phyloP scores from a whole-genome alignment of 2,888 invertebrate genomes.

The Luperina nickerlii region DNA sequence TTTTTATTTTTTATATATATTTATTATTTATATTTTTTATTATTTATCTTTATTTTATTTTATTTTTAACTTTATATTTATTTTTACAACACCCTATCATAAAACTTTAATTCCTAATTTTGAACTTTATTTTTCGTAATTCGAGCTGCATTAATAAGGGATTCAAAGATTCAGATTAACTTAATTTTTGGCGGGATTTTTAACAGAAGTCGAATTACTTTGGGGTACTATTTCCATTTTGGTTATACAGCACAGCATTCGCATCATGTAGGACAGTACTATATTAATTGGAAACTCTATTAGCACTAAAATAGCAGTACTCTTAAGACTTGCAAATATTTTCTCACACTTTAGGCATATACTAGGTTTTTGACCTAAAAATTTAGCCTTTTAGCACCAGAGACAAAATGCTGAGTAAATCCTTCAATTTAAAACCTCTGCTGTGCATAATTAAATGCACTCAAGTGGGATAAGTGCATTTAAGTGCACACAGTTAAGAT shows the following conservation, averaged over 20 bases:
- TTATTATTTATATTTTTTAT: too few species aligned
- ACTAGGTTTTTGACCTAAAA: not conserved
- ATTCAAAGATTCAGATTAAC: not conserved
- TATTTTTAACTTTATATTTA: too few species aligned
- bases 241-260: not conserved
- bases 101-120: too few species aligned
- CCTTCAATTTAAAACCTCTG: not conserved
- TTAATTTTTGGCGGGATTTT: not conserved
- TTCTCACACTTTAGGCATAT: not conserved
- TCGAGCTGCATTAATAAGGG: not conserved
- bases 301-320: not conserved
- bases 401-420: not conserved
- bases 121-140: not conserved
- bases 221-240: not conserved
- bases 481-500: conserved; percentile 7
- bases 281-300: not conserved
- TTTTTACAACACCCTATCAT: not conserved
- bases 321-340: not conserved
- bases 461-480: conserved; percentile 20
- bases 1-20: too few species aligned
- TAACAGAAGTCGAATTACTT: not conserved
- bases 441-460: not conserved
- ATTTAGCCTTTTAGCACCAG: not conserved
- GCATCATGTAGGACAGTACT: not conserved
- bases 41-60: too few species aligned